Conservation (phyloP, 30 jellyfish, hydroid and myxozoan genomes). For the Sanderia malayensis region DNA sequence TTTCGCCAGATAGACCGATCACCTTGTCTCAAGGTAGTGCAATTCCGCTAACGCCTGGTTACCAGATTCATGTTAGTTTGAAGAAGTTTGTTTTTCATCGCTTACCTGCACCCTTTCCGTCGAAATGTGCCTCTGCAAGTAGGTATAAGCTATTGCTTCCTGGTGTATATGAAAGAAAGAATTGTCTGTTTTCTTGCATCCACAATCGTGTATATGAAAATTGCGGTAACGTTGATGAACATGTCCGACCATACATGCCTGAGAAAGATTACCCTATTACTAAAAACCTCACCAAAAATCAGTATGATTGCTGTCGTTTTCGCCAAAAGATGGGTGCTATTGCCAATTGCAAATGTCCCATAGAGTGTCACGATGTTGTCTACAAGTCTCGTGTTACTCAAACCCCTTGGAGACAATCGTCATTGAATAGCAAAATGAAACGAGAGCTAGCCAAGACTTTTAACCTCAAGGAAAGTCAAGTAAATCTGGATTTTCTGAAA, state of each 20-base stretch:
- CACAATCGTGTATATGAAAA: not conserved
- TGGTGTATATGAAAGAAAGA: not conserved
- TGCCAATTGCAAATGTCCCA: conserved; percentile 21
- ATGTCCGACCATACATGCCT: not conserved
- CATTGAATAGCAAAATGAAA: not conserved
- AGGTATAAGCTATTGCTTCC: not conserved
- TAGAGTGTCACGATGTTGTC: conserved; percentile 16
- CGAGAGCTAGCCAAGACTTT: conserved; percentile 14
- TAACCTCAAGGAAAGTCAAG: not conserved
- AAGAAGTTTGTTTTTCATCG: not conserved
- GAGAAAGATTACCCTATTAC: not conserved
- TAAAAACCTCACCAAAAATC: not conserved
- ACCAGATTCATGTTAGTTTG: not conserved
- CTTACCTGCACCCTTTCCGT: not conserved
- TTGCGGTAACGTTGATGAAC: not conserved
- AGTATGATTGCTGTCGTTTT: not conserved
- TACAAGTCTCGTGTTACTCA: conserved; percentile 8
- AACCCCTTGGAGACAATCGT: conserved; percentile 17
- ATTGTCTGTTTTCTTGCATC: not conserved
- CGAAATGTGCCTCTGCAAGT: not conserved
- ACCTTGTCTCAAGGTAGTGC: not conserved
- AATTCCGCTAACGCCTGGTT: not conserved
- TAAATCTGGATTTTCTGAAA: conserved; percentile 3
- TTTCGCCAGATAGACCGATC: not conserved
- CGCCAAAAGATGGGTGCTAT: no score